Conservation (phyloP, 2,888 invertebrate genomes). For the Iselma pallidipennis region DNA sequence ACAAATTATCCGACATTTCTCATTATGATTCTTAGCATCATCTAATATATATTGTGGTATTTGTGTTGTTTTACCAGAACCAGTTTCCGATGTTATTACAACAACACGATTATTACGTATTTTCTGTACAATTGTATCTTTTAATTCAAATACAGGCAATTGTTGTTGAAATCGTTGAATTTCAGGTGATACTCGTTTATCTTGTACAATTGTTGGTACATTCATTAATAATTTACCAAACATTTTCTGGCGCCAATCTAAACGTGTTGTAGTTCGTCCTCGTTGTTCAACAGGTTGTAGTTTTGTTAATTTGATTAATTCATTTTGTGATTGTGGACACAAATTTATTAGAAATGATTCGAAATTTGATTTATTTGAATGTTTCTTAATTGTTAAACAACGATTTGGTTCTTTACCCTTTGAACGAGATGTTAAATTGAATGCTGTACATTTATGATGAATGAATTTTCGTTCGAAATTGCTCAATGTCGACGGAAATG, state of each 20-base stretch:
- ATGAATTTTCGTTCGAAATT: conserved; percentile 80
- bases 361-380: conserved; percentile 30
- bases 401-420: conserved; percentile 67
- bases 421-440: conserved; percentile 79
- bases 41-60: conserved; percentile 92
- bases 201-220: conserved; percentile 41
- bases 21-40: conserved; percentile 63
- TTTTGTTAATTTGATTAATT: conserved; percentile 10
- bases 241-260: conserved; percentile 29
- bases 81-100: conserved; percentile 82
- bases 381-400: conserved; percentile 39
- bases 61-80: conserved; percentile 95
- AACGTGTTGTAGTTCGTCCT: background rate
- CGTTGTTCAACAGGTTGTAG: background rate
- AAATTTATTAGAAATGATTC: conserved; percentile 33
- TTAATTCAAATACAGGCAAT: conserved; percentile 71
- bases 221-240: conserved; percentile 34
- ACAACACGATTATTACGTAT: conserved; percentile 71
- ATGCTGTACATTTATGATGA: conserved; percentile 68
- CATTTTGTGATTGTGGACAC: conserved; percentile 20
- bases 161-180: conserved; percentile 63
- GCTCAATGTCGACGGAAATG: conserved; percentile 71
- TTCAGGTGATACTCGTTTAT: conserved; percentile 3
- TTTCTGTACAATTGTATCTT: conserved; percentile 68
- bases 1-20: conserved; percentile 82